Evolutionary conservation across 2,113 vertebrate genomes (phyloP).

Genomic region (Brevimyrus niger): DNA sequence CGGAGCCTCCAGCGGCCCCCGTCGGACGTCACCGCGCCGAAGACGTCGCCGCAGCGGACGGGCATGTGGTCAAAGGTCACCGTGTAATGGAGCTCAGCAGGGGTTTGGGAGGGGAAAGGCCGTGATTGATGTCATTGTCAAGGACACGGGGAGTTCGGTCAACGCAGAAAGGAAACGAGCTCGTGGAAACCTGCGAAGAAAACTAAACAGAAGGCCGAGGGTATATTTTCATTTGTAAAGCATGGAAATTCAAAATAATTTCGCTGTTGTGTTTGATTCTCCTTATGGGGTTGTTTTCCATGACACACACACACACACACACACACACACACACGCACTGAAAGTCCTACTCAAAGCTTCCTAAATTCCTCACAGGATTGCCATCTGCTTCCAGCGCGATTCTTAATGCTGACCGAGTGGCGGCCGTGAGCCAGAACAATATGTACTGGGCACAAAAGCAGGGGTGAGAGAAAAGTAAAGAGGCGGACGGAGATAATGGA

Average conservation of each 20-base stretch:
- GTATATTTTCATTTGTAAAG: not conserved
- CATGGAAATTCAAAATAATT: not conserved
- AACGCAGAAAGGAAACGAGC: not conserved
- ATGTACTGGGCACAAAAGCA: not conserved
- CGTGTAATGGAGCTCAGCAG: not conserved
- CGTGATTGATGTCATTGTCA: not conserved
- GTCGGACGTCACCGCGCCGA: not conserved
- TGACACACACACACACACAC: not conserved
- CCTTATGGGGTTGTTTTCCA: not conserved
- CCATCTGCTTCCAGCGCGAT: constrained; percentile 1
- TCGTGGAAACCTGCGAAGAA: not conserved
- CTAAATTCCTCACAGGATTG: not conserved
- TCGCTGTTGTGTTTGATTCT: not conserved
- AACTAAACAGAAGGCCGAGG: not conserved
- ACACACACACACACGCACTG: no score
- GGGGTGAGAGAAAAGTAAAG: not conserved
- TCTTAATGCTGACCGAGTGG: not conserved
- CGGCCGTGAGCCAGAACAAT: not conserved
- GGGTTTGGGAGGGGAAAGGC: not conserved
- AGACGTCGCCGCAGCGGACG: not conserved
- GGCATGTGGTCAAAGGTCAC: not conserved
- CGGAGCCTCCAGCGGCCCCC: not conserved
- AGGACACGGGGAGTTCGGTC: not conserved
- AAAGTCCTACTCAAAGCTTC: not conserved
- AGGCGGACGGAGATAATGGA: not conserved